Conservation (phyloP, 2,113 vertebrate genomes). For the Cyrtonyx montezumae region DNA sequence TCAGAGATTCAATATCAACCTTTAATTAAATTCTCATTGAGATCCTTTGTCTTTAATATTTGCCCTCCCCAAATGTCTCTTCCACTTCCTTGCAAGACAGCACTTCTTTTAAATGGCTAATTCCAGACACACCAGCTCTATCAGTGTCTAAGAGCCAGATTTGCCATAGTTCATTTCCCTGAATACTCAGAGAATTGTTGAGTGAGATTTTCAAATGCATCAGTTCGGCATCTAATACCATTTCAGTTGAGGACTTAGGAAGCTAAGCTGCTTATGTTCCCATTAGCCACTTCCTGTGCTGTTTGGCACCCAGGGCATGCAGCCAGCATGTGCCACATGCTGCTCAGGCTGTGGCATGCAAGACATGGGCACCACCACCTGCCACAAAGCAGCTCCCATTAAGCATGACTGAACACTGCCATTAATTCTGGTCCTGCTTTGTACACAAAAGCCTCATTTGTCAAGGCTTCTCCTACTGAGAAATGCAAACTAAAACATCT, state of each 20-base stretch:
- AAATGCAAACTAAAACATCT: constrained; percentile 53
- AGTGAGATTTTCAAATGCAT: constrained; percentile 24
- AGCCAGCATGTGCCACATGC: not conserved
- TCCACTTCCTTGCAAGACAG: constrained; percentile 24
- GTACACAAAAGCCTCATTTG: constrained; percentile 32
- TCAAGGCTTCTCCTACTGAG: constrained; percentile 28
- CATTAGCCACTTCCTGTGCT: not conserved
- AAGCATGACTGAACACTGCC: constrained; percentile 21
- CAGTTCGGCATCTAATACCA: not conserved
- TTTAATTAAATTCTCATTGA: constrained; percentile 2
- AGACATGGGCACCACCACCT: not conserved
- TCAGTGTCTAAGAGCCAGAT: not conserved
- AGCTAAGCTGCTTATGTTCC: not conserved
- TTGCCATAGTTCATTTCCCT: not conserved
- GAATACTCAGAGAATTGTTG: not conserved
- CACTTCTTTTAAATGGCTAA: constrained; percentile 15
- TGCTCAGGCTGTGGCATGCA: not conserved
- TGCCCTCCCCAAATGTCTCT: constrained; percentile 33
- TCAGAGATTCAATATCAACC: not conserved
- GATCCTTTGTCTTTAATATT: constrained; percentile 1
- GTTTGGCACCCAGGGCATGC: not conserved
- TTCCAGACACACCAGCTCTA: constrained; percentile 20
- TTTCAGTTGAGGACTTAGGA: not conserved
- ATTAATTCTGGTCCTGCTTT: constrained; percentile 31
- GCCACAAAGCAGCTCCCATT: not conserved